phyloP scores from a whole-genome alignment of 1,140 invertebrate genomes.

The Solen grandis region DNA sequence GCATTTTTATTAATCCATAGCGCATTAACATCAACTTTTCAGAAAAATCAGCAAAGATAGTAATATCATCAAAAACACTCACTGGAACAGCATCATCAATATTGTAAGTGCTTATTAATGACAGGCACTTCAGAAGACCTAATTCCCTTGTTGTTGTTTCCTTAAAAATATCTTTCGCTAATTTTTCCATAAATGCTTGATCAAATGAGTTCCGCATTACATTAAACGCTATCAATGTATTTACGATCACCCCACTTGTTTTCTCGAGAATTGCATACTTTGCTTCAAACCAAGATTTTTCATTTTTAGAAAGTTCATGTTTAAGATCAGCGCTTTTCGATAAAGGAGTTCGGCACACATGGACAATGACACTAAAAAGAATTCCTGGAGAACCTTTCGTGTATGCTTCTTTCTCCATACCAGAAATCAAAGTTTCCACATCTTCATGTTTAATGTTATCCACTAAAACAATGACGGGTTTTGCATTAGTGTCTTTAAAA shows the following conservation, averaged over 20 bases:
- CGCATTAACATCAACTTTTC: background rate
- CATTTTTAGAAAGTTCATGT: conserved; percentile 7
- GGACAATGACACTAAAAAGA: conserved; percentile 31
- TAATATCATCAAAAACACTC: conserved; percentile 28
- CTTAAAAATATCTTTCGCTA: conserved; percentile 3
- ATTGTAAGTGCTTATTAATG: too few species aligned
- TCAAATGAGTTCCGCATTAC: conserved; percentile 46
- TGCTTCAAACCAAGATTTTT: conserved; percentile 32
- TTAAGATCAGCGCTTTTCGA: background rate
- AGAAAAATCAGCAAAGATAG: background rate
- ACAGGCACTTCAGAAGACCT: conserved; percentile 6
- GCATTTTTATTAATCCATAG: conserved; percentile 16
- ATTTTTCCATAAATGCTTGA: conserved; percentile 9
- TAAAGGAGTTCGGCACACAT: conserved; percentile 6
- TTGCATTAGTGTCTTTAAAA: conserved; percentile 25
- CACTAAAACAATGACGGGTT: conserved; percentile 22
- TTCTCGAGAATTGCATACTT: conserved; percentile 25
- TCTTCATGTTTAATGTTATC: conserved; percentile 31
- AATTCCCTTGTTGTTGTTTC: conserved; percentile 15
- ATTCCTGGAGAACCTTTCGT: conserved; percentile 25
- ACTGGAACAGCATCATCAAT: conserved; percentile 15
- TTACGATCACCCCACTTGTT: conserved; percentile 5
- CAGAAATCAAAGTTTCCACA: background rate
- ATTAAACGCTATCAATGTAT: conserved; percentile 34
- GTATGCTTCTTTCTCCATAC: conserved; percentile 22